These are phyloP conservation scores for Ictidomys tridecemlineatus DNA, from an alignment of 2,113 vertebrate genomes.

Conservation along the genomic window DNA sequence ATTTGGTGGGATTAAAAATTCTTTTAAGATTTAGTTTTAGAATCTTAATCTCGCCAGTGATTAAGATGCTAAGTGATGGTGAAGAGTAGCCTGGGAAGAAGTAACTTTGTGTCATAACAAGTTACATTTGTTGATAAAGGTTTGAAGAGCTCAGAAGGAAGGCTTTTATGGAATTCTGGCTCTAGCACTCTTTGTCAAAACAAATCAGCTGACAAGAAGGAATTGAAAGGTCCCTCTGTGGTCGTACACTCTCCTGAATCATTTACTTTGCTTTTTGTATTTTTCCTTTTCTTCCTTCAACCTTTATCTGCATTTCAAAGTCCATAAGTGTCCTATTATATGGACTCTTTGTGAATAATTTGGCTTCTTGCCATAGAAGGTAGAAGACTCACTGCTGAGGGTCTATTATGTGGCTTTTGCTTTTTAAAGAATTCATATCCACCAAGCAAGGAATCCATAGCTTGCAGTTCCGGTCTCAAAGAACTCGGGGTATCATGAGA, in stretches of 20 bases:
- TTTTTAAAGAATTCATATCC: not conserved
- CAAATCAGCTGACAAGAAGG: conserved; percentile 51
- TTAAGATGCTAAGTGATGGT: not conserved
- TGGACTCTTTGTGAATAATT: not conserved
- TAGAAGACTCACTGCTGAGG: not conserved
- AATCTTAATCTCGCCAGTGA: not conserved
- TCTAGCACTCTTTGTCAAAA: conserved; percentile 51
- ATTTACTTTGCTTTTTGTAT: conserved; percentile 12
- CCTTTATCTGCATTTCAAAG: not conserved
- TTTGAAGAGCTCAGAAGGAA: not conserved
- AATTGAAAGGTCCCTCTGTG: not conserved
- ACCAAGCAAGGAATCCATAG: not conserved
- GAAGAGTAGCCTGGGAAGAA: conserved; percentile 42
- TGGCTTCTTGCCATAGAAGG: not conserved
- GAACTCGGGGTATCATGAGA: not conserved
- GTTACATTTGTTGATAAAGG: conserved; percentile 39
- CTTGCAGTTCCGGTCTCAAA: not conserved
- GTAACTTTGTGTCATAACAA: conserved; percentile 5
- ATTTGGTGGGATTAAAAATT: not conserved
- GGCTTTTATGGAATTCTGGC: conserved; percentile 10
- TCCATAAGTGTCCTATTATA: not conserved
- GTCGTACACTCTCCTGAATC: not conserved
- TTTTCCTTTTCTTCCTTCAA: not conserved
- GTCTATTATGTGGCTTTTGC: not conserved
- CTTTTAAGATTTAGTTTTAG: not conserved